Base-by-base conservation (phyloP, 2,888 invertebrate genomes). In the Norana najaformis region DNA sequence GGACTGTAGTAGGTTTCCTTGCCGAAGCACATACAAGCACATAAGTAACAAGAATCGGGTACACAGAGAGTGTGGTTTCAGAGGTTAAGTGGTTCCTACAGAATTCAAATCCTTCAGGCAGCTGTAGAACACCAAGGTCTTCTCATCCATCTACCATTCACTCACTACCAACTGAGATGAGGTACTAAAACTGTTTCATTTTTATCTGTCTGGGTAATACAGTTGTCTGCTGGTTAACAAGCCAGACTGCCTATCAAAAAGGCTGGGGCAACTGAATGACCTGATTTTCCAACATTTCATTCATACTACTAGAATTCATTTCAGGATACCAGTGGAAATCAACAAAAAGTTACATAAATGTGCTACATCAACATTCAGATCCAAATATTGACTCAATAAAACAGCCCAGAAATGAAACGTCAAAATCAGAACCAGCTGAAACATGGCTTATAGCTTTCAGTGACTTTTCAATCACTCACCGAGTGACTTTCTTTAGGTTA, bases 401-500 rank as follows among this genome's bases (percentile, higher is more conserved):
- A 69, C 11, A 4, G 6, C n/a, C 11, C 30, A 69, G 69, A 69
- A 69, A 69, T 69, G 69, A 69, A 69, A 16, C 69, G 8, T 69
- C 23, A 53, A 53, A 69, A 69, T n/a, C n/a, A 69, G 53, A 30
- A n/a, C n/a, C n/a, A n/a, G n/a, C 18, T 16, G 20, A 47, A 3
- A 14, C 23, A 47, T 47, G 20, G 23, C 23, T 23, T 47, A 30
- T n/a, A 69, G 69, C n/a, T n/a, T n/a, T 16, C 30, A 69, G 8
- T 11, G n/a, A n/a, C n/a, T n/a, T n/a, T n/a, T n/a, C n/a, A n/a
- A 69, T 69, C 11, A 69, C 69, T 11, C 30, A 69, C 69, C 69
- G 30, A 37, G 90, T 90, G 85, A 91, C 69, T 34, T 89, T 90
- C 47, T 90, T 90, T 53, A 92, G 89, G 18, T 88, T 90, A 16